phyloP scores from a whole-genome alignment of 2,797 vertebrate species.

The Babyrousa celebensis region DNA sequence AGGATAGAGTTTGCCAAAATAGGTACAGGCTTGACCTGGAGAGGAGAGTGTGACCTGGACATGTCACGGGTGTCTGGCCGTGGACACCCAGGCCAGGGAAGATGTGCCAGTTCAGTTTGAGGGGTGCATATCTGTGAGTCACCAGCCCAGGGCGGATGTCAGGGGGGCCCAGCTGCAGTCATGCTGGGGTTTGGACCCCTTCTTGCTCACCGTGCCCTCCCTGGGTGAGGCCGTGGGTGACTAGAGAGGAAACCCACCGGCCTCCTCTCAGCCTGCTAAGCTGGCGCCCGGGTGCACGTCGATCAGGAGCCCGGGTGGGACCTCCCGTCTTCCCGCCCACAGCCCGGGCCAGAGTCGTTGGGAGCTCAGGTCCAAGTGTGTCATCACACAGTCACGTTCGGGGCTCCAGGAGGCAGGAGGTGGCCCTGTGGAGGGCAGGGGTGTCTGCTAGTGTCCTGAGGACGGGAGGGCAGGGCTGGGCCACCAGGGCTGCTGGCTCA shows the following conservation, averaged over 20 bases:
- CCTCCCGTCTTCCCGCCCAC: background rate
- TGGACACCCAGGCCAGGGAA: background rate
- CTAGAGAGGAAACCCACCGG: background rate
- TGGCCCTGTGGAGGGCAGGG: background rate
- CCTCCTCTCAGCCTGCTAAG: background rate
- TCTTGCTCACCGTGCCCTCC: background rate
- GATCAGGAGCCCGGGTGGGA: too few species aligned
- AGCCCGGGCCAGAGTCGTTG: background rate
- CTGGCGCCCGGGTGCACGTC: too few species aligned
- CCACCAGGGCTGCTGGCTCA: background rate
- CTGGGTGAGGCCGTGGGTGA: background rate
- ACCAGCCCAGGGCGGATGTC: too few species aligned
- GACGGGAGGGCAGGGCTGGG: background rate
- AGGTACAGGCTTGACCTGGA: background rate
- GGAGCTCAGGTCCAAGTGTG: background rate
- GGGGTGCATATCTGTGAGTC: background rate
- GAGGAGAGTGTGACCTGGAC: background rate
- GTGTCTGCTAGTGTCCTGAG: too few species aligned
- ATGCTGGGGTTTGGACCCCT: background rate
- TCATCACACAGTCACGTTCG: too few species aligned
- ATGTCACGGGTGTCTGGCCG: rapidly evolving
- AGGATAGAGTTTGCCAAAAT: background rate
- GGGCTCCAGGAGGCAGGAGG: background rate
- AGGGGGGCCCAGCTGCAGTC: background rate
- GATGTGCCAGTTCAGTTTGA: background rate